Conservation (phyloP, 2,113 vertebrate species). For the Lagopus leucura region DNA sequence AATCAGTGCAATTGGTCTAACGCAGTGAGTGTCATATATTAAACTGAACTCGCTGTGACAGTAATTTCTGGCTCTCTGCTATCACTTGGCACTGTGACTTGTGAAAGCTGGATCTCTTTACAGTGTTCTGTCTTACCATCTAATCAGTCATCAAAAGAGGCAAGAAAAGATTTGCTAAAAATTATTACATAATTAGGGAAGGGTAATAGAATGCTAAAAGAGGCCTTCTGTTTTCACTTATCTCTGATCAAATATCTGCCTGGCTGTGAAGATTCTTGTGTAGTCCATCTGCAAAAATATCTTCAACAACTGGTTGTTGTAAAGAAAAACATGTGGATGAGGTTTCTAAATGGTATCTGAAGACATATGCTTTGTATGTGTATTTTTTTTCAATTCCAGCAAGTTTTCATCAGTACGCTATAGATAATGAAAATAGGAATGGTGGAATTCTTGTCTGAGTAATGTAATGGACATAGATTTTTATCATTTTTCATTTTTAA, state of each 20-base stretch:
- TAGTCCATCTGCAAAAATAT: neutral
- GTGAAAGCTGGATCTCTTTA: slow-evolving; percentile 17
- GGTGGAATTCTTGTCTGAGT: neutral
- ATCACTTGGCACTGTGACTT: slow-evolving; percentile 32
- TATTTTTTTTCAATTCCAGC: neutral
- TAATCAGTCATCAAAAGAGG: slow-evolving; percentile 35
- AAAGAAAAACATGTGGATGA: neutral
- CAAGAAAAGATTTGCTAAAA: neutral
- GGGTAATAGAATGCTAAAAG: slow-evolving; percentile 13
- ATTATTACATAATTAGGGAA: slow-evolving; percentile 41
- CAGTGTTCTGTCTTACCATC: neutral
- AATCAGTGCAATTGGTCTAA: slow-evolving; percentile 26
- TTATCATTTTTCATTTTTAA: neutral
- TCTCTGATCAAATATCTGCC: neutral
- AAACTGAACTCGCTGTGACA: neutral
- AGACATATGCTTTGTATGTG: neutral
- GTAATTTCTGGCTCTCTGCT: slow-evolving; percentile 51
- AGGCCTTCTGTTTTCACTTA: slow-evolving; percentile 6
- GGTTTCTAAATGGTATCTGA: neutral
- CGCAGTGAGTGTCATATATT: slow-evolving; percentile 6
- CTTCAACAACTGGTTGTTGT: neutral
- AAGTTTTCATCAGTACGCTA: neutral
- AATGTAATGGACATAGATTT: neutral
- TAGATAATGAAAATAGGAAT: neutral
- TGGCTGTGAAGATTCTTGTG: neutral